These are phyloP conservation scores for Progne subis DNA, from an alignment of 2,113 vertebrate genomes.

Conservation along the genomic window DNA sequence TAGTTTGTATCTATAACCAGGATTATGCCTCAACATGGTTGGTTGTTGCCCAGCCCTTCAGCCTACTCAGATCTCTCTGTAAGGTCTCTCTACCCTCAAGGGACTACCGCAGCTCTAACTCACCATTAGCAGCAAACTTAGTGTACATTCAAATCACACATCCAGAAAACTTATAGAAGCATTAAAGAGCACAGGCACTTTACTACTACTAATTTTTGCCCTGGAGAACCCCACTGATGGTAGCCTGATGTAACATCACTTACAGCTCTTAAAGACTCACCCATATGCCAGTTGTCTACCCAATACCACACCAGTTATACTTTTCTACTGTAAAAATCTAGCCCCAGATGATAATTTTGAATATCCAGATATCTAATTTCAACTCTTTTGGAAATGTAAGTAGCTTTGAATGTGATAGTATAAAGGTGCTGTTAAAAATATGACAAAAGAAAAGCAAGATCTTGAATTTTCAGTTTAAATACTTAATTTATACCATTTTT, in stretches of 20 bases:
- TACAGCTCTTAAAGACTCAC: neutral
- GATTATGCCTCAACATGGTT: fast-evolving
- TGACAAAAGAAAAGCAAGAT: neutral
- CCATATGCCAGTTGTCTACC: neutral
- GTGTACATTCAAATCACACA: neutral
- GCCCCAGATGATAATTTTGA: neutral
- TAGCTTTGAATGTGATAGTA: neutral
- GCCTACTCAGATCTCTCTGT: neutral
- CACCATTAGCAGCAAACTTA: neutral
- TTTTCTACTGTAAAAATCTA: neutral
- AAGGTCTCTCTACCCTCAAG: neutral
- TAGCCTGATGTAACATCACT: neutral
- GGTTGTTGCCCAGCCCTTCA: neutral
- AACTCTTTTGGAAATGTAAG: neutral
- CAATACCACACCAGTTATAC: neutral
- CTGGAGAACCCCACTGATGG: neutral
- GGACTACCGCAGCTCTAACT: neutral
- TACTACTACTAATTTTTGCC: neutral
- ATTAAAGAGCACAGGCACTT: neutral
- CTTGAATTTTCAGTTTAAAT: neutral
- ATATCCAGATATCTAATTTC: neutral
- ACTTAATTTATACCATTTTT: neutral
- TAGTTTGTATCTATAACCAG: neutral
- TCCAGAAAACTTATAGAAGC: neutral
- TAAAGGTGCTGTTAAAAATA: neutral